Evolutionary conservation across 1,140 invertebrate species (phyloP).

Genomic region (Antheraea pernyi): DNA sequence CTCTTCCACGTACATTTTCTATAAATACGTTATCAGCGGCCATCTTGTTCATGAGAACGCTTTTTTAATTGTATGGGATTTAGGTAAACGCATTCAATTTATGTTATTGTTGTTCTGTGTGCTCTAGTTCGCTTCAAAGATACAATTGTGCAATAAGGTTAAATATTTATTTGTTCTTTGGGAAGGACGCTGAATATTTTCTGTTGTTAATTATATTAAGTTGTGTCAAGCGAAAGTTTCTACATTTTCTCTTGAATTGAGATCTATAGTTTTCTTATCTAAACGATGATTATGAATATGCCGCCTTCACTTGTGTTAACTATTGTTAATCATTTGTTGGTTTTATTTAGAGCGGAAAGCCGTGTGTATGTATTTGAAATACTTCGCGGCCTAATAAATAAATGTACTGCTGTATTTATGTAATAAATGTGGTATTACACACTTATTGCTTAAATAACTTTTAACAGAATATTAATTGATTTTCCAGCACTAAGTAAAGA

Average conservation of each 20-base stretch:
- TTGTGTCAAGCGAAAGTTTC: background rate
- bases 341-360: background rate
- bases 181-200: background rate
- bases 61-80: constrained; percentile 42
- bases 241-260: background rate
- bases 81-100: constrained; percentile 32
- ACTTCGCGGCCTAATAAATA: background rate
- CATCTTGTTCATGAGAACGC: constrained; percentile 14
- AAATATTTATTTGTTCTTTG: constrained; percentile 12
- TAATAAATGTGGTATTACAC: background rate
- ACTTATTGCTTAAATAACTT: background rate
- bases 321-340: background rate
- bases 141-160: constrained; percentile 3
- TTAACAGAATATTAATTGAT: background rate
- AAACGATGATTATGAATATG: background rate
- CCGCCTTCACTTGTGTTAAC: background rate
- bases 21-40: constrained; percentile 20
- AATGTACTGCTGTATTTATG: background rate
- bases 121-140: constrained; percentile 3
- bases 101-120: constrained; percentile 7
- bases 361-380: background rate
- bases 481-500: background rate
- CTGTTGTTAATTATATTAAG: background rate
- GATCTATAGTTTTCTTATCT: background rate
- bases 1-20: constrained; percentile 32